Conservation (phyloP, 2,113 vertebrate species). For the Labeo rohita region DNA sequence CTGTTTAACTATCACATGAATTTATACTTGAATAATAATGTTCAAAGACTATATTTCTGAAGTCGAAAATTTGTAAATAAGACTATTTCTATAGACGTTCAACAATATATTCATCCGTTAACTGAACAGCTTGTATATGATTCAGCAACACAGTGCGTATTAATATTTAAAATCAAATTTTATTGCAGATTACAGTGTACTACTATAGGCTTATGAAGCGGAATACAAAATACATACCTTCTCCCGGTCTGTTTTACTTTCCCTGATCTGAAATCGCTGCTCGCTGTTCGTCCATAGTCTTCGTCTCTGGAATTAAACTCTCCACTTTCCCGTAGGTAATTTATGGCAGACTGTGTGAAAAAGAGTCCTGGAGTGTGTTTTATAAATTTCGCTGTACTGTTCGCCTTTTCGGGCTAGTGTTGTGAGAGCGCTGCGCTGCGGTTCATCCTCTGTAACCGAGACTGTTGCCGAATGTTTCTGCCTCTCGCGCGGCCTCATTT, state of each 20-base stretch:
- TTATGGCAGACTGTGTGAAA: background rate
- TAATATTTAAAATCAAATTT: background rate
- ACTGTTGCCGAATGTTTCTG: slow-evolving; percentile 57
- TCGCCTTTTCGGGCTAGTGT: background rate
- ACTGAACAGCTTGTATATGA: background rate
- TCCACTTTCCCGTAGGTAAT: background rate
- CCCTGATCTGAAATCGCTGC: background rate
- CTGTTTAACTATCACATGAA: background rate
- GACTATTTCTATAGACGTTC: background rate
- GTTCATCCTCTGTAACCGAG: slow-evolving; percentile 9
- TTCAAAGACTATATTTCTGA: background rate
- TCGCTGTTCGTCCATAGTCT: slow-evolving; percentile 10
- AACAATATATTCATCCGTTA: background rate
- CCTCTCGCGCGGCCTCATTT: slow-evolving; percentile 78
- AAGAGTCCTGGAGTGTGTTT: background rate
- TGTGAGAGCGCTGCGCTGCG: background rate
- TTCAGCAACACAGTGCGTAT: background rate
- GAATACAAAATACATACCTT: slow-evolving; percentile 16
- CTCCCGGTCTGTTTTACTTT: slow-evolving; percentile 1
- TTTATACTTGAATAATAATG: background rate
- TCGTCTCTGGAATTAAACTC: slow-evolving; percentile 10
- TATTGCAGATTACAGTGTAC: background rate
- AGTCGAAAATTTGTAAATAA: background rate
- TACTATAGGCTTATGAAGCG: background rate
- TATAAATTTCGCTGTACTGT: background rate